Percentiles rank a stretch among this genome's conserved stretches.
These are phyloP conservation scores for Caenorhabditis wallacei DNA, from an alignment of 2,888 invertebrate species.

Conservation along the genomic window DNA sequence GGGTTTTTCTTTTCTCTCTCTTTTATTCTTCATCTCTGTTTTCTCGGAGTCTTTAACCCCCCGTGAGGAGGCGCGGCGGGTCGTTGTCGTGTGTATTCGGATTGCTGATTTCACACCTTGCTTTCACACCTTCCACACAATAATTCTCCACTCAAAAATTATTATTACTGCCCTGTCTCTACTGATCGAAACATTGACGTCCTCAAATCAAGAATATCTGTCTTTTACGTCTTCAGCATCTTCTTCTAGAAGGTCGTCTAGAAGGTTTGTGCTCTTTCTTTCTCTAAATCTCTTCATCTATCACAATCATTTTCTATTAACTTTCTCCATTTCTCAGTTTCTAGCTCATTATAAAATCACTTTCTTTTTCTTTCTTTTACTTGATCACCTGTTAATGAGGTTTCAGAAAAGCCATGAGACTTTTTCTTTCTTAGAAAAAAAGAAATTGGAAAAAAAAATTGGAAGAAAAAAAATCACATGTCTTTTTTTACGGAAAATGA, in stretches of 20 bases:
- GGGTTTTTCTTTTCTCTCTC: constrained; percentile 13
- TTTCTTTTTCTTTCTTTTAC: constrained; percentile 11
- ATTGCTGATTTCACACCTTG: constrained; percentile 60
- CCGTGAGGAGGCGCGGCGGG: constrained; percentile 37
- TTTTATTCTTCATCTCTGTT: constrained; percentile 30
- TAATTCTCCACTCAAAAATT: constrained; percentile 18
- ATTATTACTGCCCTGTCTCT: constrained; percentile 46
- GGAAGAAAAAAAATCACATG: constrained; percentile 36
- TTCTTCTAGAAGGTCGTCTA: constrained; percentile 43
- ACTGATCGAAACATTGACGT: constrained; percentile 36
- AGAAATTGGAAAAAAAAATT: constrained; percentile 8
- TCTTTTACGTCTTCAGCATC: constrained; percentile 5
- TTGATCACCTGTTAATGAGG: constrained; percentile 44
- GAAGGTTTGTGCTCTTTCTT: constrained; percentile 49
- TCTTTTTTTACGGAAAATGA: constrained; percentile 28
- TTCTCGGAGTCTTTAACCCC: constrained; percentile 39
- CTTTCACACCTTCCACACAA: constrained; percentile 49
- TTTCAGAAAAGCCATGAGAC: constrained; percentile 54
- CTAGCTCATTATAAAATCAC: not conserved
- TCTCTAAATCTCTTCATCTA: constrained; percentile 27
- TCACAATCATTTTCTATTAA: not conserved
- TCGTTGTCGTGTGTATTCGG: constrained; percentile 62
- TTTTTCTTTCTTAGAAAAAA: constrained; percentile 26
- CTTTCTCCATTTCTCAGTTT: not conserved
- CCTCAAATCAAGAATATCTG: constrained; percentile 9